Base-by-base conservation (phyloP, 2,888 invertebrate species). In the Venusia cambrica region DNA sequence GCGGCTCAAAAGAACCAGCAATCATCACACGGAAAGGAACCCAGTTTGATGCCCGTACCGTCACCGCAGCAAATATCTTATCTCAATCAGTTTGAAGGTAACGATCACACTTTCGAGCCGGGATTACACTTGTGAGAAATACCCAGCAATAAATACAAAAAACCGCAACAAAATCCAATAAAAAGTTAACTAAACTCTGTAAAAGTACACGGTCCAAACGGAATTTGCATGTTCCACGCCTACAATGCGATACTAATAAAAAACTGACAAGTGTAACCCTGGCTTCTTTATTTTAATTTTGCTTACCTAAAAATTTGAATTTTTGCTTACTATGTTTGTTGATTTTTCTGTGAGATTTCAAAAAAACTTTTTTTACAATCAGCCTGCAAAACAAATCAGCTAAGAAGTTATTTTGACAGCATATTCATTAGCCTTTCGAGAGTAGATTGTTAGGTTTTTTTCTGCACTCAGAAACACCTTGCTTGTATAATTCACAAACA, bases 11-110 rank as follows among this genome's bases (percentile, higher is more conserved):
- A 87, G 80, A 80, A 76, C 51, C 83, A 84, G 60, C 79, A 81
- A 48, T 62, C 70, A 56, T 52, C 65, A 34, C 76, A 75, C 38
- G 89, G 89, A 39, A 94, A 95, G 88, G 95, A 95, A 79, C 94
- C 95, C 31, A 97, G 96, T 78, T 89, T 97, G 67, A 95, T 97
- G 94, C 97, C 97, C 47, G 97, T 97, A 61, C 97, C 97, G 51
- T 97, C 97, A 49, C 97, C 97, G 37, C 97, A 97, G 84, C 97
- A 97, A 90, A 97, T 97, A 72, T 96, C 96, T 57, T 97, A 97
- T 89, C 91, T 97, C 67, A 97, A 96, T 89, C 94, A 96, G 58
- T 97, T 97, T 77, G 97, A 97, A 89, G 97, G 88, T 88, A 88
- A 87, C 58, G 48, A 50, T 52, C 59, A 57, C 58, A 59, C 52